A percentile compares a stretch with the other conserved stretches of the same genome.
Conservation (phyloP, 2,888 invertebrate genomes). For the Spilosoma lubricipeda region DNA sequence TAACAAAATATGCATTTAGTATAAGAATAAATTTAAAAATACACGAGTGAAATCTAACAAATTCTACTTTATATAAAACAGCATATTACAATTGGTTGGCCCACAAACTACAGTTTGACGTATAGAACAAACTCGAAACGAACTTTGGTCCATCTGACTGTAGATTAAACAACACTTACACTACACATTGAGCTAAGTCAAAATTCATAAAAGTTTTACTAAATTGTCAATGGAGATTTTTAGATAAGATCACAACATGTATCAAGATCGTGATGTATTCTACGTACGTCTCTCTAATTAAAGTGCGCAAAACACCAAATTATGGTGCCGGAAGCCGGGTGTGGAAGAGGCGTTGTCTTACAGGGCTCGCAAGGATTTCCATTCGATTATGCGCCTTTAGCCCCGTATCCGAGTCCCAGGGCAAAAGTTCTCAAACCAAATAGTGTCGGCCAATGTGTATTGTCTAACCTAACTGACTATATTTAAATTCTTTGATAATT, state of each 20-base stretch:
- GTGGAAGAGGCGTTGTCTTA: background rate
- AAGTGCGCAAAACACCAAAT: background rate
- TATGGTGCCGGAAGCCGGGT: background rate
- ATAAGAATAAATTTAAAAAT: background rate
- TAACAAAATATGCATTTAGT: background rate
- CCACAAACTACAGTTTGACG: constrained; percentile 44
- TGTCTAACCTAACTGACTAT: background rate
- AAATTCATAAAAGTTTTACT: constrained; percentile 37
- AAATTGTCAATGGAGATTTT: constrained; percentile 18
- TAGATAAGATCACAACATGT: constrained; percentile 26
- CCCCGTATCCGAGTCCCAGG: background rate
- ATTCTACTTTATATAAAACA: background rate
- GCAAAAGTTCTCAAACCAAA: background rate
- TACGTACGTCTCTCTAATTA: background rate
- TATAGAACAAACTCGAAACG: constrained; percentile 33
- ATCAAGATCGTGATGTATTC: background rate
- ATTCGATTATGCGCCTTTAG: background rate
- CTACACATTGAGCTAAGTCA: constrained; percentile 50
- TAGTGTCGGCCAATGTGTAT: background rate
- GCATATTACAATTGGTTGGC: constrained; percentile 21
- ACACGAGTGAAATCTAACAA: background rate
- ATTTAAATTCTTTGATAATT: background rate
- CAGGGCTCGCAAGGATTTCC: background rate
- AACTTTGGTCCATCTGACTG: constrained; percentile 40
- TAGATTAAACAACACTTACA: constrained; percentile 35